These are phyloP conservation scores for Esox niger DNA, from an alignment of 2,113 vertebrate species.

Conservation along the genomic window DNA sequence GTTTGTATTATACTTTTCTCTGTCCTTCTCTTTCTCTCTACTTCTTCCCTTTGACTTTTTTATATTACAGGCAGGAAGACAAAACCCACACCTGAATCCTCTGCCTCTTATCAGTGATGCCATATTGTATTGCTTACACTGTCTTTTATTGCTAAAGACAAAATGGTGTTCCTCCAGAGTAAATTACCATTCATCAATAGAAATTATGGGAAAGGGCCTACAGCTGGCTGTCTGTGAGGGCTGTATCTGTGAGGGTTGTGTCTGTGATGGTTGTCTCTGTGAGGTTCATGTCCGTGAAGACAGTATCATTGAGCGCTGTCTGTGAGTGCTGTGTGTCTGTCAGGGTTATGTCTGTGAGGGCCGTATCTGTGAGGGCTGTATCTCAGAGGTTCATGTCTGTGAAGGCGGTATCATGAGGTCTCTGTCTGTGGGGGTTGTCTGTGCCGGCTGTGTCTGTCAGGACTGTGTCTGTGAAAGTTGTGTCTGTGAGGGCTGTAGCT, in stretches of 20 bases:
- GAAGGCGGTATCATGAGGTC: no score
- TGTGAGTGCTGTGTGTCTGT: no score
- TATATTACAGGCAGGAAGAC: no score
- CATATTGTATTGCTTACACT: no score
- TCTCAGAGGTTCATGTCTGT: no score
- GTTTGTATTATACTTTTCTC: no score
- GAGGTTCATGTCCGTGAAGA: constrained; percentile 15
- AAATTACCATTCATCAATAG: constrained; percentile 64
- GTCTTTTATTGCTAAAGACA: constrained; percentile 36
- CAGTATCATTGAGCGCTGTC: constrained; percentile 4
- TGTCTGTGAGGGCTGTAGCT: constrained; percentile 17
- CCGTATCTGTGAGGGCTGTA: constrained; percentile 5
- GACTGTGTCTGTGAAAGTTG: no score
- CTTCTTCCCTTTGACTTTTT: no score
- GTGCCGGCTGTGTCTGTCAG: no score
- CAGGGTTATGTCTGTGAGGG: constrained; percentile 18
- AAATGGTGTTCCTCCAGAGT: constrained; percentile 44
- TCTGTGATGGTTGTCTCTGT: neutral
- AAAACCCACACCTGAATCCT: neutral
- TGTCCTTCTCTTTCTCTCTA: neutral
- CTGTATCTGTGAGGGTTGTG: constrained; percentile 10
- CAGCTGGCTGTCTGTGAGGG: constrained; percentile 12
- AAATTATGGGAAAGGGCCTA: constrained; percentile 54
- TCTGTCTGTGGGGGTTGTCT: no score
- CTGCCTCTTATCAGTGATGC: constrained; percentile 2